Evolutionary conservation across 2,888 invertebrate genomes (phyloP).

Genomic region (Amiota communis): DNA sequence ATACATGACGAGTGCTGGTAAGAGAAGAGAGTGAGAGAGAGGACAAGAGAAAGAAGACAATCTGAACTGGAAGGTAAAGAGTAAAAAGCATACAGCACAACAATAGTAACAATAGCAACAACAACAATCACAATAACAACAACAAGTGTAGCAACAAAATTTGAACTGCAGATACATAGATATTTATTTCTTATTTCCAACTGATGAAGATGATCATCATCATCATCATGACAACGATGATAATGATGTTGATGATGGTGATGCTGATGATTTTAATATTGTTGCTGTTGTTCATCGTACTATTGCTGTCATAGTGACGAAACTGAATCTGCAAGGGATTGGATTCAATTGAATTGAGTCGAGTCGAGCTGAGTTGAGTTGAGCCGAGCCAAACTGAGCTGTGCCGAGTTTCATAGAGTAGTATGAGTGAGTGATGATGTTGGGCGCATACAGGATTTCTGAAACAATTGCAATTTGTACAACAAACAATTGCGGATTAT

Average conservation of each 20-base stretch:
- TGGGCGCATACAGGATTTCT: not conserved
- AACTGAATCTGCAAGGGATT: not conserved
- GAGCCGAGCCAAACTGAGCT: not conserved
- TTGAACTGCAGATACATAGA: conserved; percentile 20
- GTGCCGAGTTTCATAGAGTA: not conserved
- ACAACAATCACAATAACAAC: conserved; percentile 10
- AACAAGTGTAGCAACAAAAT: conserved; percentile 24
- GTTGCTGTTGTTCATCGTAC: not conserved
- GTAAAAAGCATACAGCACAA: not conserved
- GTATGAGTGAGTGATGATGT: not conserved
- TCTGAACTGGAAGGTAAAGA: not conserved
- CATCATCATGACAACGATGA: not conserved
- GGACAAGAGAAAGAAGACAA: not conserved
- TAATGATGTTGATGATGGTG: not conserved
- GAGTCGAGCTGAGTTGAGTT: conserved; percentile 1
- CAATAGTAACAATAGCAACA: conserved; percentile 25
- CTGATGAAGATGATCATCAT: conserved; percentile 2
- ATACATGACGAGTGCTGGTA: no score
- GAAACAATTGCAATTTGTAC: conserved; percentile 61
- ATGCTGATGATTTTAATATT: not conserved
- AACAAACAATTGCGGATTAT: conserved; percentile 60
- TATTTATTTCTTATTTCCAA: conserved; percentile 28
- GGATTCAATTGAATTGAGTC: conserved; percentile 13
- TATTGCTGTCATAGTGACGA: conserved; percentile 20
- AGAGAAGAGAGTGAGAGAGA: not conserved